A percentile compares a stretch with the other conserved stretches of the same genome.
These are phyloP conservation scores for Calephelis nemesis DNA, from an alignment of 1,140 invertebrate genomes.

Conservation along the genomic window DNA sequence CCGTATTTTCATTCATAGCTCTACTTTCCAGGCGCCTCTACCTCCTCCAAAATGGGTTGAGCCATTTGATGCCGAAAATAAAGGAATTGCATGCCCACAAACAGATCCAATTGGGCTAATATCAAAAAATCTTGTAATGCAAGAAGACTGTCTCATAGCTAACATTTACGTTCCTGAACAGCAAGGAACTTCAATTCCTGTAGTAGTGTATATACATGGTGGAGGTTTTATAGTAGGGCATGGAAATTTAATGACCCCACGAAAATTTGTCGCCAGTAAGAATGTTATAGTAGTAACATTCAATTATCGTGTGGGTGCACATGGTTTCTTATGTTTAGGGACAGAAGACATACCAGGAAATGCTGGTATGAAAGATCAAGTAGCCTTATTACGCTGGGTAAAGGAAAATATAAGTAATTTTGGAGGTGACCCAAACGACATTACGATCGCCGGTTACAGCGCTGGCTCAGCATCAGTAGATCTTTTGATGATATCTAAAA, in stretches of 20 bases:
- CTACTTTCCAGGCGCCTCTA: slow-evolving; percentile 33
- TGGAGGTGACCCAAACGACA: slow-evolving; percentile 51
- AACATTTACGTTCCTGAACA: not conserved
- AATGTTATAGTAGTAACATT: slow-evolving; percentile 42
- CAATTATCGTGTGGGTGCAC: slow-evolving; percentile 45
- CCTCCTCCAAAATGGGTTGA: slow-evolving; percentile 33
- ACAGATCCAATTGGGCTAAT: slow-evolving; percentile 3
- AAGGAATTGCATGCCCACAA: slow-evolving; percentile 38
- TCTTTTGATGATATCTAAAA: slow-evolving; percentile 29
- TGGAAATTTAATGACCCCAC: slow-evolving; percentile 27
- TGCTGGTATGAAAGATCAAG: slow-evolving; percentile 19
- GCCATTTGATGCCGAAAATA: slow-evolving; percentile 33
- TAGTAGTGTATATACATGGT: slow-evolving; percentile 39
- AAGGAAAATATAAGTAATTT: slow-evolving; percentile 47
- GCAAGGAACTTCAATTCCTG: too few relatives aligned
- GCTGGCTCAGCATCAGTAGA: slow-evolving; percentile 45
- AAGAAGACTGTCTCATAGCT: slow-evolving; percentile 28
- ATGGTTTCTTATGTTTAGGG: slow-evolving; percentile 47
- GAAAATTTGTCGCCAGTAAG: slow-evolving; percentile 34
- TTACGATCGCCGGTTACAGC: slow-evolving; percentile 48
- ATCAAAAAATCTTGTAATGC: not conserved
- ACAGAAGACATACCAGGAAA: slow-evolving; percentile 23
- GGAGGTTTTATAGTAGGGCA: slow-evolving; percentile 39
- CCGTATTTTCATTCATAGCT: too few relatives aligned
- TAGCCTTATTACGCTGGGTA: slow-evolving; percentile 48